Base-by-base conservation (phyloP, 2,888 invertebrate species). In the Chrysina gloriosa region DNA sequence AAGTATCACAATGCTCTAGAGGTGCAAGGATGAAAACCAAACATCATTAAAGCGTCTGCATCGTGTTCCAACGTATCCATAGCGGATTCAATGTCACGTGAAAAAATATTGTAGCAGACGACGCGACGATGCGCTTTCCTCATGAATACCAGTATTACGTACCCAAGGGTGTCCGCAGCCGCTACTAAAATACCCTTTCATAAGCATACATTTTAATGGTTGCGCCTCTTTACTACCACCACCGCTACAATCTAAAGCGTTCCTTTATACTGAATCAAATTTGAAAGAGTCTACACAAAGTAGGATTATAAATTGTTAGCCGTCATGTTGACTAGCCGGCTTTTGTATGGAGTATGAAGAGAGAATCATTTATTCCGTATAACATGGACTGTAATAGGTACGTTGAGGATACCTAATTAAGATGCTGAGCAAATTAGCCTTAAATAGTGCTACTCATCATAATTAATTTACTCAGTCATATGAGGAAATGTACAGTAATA, bases 141-240 rank as follows among this genome's bases (percentile, higher is more conserved):
- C 67, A 71, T 73, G 71, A 72, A 74, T 73, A 72, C 69, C 68
- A 69, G 68, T 50, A 29, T 21, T 16, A 47, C 21, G 34, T 27
- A 54, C 69, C 69, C 66, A 68, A 73, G 71, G 71, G 71, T 70
- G 66, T 68, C 70, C 65, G 68, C 71, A 65, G 58, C 67, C 66
- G 75, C 73, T 73, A 74, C 75, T 64, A 70, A 71, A 70, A 74
- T 74, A 75, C 75, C 71, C 74, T 74, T 73, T 73, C 69, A 71
- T 72, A 61, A 61, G 58, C 19, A 42, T 61, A 70, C 71, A 68
- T 65, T 69, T 56, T 65, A 67, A 42, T 61, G 14, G 58, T 67
- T 67, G 19, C 19, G 31, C 47, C 58, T 11, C 42, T 65, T 39
- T 52, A 50, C 31, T 39, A 50, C 50, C 48, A 47, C 66, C 66